Evolutionary conservation across 1,140 invertebrate genomes (phyloP).

Genomic region (Heliconius eleuchia): DNA sequence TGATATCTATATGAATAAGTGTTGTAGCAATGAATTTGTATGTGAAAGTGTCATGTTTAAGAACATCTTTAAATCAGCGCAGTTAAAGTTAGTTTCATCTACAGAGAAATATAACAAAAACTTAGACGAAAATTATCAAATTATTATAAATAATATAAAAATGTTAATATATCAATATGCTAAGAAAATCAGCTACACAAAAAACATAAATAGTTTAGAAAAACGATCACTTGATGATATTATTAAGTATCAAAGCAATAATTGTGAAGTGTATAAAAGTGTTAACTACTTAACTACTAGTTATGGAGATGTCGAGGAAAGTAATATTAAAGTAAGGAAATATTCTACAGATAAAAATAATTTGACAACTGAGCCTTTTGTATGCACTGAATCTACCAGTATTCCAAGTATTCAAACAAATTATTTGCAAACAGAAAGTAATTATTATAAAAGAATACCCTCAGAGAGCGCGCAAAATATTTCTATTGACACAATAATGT

Average conservation of each 20-base stretch:
- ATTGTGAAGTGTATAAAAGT: neutral
- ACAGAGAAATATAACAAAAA: conserved; percentile 13
- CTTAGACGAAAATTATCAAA: conserved; percentile 33
- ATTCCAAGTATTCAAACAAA: neutral
- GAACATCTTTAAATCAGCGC: neutral
- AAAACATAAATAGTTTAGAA: neutral
- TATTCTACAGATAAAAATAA: neutral
- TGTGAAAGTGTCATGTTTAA: conserved; percentile 37
- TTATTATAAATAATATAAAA: conserved; percentile 37
- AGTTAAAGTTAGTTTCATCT: neutral
- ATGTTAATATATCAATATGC: conserved; percentile 33
- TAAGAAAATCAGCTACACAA: conserved; percentile 21
- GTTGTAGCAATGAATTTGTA: conserved; percentile 48
- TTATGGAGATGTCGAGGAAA: neutral
- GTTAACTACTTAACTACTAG: neutral
- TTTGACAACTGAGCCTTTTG: neutral
- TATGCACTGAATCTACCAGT: neutral
- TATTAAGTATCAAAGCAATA: conserved; percentile 6
- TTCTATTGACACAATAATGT: neutral
- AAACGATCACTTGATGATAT: conserved; percentile 9
- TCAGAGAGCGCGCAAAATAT: neutral
- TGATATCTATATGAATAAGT: conserved; percentile 49
- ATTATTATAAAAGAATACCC: neutral
- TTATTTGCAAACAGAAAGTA: neutral
- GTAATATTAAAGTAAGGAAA: neutral